Percentiles rank a stretch among this genome's conserved stretches.
These are phyloP conservation scores for Sebastes kiyomatsui DNA, from an alignment of 2,797 vertebrate genomes.

Conservation along the genomic window DNA sequence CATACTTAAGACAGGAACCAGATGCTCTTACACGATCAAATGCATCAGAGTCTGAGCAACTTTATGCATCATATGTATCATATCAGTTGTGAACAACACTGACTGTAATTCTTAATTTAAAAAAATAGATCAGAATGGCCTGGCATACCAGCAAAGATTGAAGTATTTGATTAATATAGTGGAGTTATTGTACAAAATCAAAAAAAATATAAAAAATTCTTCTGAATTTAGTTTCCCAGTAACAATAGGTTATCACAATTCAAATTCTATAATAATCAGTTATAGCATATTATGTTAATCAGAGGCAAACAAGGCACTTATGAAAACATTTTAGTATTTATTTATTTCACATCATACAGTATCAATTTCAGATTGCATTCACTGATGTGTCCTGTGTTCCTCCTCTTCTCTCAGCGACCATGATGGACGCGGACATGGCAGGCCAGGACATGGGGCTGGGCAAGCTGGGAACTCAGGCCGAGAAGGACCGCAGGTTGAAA, in stretches of 20 bases:
- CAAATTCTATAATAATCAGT: not conserved
- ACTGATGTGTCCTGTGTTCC: not conserved
- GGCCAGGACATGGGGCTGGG: constrained; percentile 92
- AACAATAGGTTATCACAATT: not conserved
- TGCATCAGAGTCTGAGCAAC: not conserved
- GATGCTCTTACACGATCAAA: not conserved
- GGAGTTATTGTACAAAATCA: not conserved
- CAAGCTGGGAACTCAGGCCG: constrained; percentile 98
- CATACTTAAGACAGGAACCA: not conserved
- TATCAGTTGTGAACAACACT: not conserved
- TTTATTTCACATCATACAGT: not conserved
- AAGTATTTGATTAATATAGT: too few relatives aligned
- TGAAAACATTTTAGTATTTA: not conserved
- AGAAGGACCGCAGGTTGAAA: constrained; percentile 96
- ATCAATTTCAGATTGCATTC: not conserved
- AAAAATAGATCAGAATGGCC: too few relatives aligned
- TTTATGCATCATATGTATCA: not conserved
- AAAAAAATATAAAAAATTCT: not conserved
- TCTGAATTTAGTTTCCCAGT: too few relatives aligned
- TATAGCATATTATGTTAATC: not conserved
- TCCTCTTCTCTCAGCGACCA: constrained; percentile 79
- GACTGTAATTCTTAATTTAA: not conserved
- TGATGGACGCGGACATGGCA: constrained; percentile 91
- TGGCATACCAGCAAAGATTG: too few relatives aligned
- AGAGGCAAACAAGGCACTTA: not conserved